Percentiles rank a stretch among this genome's conserved stretches.
These are phyloP conservation scores for Lates japonicus DNA, from an alignment of 2,797 vertebrate species.

Conservation along the genomic window DNA sequence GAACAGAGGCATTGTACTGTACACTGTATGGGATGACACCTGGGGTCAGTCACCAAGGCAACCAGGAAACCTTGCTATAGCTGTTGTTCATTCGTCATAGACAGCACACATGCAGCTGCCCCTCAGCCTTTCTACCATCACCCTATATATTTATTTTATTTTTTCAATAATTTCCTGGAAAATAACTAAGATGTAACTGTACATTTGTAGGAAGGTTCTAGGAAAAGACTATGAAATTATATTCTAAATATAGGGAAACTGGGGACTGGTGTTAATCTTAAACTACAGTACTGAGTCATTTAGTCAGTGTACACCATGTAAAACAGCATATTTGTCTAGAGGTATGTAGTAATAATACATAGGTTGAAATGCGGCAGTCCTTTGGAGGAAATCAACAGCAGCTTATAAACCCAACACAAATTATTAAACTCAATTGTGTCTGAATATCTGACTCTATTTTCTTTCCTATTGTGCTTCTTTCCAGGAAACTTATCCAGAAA, in stretches of 20 bases:
- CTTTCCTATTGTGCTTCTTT: neutral
- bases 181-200: neutral
- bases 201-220: neutral
- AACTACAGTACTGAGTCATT: neutral
- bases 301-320: neutral
- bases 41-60: conserved; percentile 69
- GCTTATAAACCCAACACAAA: neutral
- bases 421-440: no score
- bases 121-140: neutral
- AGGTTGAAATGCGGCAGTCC: neutral
- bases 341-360: neutral
- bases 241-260: neutral
- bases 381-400: neutral
- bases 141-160: neutral
- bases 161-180: neutral
- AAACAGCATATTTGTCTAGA: neutral
- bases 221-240: neutral
- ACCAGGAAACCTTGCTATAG: conserved; percentile 62
- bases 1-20: conserved; percentile 36
- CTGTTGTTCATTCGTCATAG: conserved; percentile 44
- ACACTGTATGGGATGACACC: conserved; percentile 49
- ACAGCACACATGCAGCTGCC: conserved; percentile 23
- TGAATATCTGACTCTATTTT: no score
- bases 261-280: no score
- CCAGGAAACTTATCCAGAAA: neutral